A percentile compares a stretch with the other conserved stretches of the same genome.
Conservation (phyloP, 2,113 vertebrate genomes). For the Eubucco bourcierii region DNA sequence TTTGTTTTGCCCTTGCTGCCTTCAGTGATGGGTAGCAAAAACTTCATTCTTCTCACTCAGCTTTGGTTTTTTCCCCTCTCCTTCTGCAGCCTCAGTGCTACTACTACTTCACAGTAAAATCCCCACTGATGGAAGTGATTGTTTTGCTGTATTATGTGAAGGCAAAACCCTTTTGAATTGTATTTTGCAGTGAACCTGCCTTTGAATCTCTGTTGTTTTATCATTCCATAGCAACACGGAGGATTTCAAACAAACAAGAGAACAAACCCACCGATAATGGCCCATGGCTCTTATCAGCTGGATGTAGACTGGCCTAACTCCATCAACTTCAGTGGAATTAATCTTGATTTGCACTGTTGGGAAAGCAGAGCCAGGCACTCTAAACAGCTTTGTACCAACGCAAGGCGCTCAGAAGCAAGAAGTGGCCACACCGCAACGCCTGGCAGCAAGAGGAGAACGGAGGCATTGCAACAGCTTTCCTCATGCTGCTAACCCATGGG, state of each 20-base stretch:
- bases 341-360: constrained; percentile 56
- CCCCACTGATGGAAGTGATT: constrained; percentile 22
- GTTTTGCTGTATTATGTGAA: constrained; percentile 44
- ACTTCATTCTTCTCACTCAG: background rate
- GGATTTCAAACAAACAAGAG: constrained; percentile 52
- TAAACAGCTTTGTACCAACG: background rate
- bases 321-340: constrained; percentile 63
- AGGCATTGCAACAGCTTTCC: background rate
- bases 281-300: constrained; percentile 50
- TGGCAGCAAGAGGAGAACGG: constrained; percentile 33
- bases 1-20: background rate
- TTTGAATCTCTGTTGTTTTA: constrained; percentile 33
- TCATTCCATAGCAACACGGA: constrained; percentile 27
- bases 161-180: constrained; percentile 31
- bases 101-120: background rate
- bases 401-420: constrained; percentile 25
- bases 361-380: constrained; percentile 29
- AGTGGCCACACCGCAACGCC: background rate
- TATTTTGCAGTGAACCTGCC: constrained; percentile 27
- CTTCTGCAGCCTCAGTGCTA: background rate
- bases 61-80: background rate
- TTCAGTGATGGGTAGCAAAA: background rate
- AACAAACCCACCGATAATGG: constrained; percentile 2
- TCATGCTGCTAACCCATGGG: background rate
- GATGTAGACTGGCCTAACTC: constrained; percentile 49